phyloP scores from a whole-genome alignment of 2,888 invertebrate species.

The Beris morrisii region DNA sequence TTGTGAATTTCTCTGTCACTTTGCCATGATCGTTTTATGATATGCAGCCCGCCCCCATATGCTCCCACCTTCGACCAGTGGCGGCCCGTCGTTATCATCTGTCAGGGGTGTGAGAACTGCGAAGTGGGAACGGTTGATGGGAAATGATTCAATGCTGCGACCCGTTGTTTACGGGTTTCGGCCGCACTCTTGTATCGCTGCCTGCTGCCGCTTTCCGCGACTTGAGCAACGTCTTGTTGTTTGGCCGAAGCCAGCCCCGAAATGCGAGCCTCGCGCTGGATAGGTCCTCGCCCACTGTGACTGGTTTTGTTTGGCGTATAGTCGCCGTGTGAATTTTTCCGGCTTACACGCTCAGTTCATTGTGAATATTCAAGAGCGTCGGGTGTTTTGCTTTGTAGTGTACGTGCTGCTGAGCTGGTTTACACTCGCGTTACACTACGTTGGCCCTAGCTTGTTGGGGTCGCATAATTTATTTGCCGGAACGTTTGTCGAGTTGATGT shows the following conservation, averaged over 20 bases:
- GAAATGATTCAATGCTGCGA: conserved; percentile 24
- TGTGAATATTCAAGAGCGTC: conserved; percentile 40
- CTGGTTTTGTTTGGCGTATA: too few relatives aligned
- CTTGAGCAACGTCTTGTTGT: too few relatives aligned
- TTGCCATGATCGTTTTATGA: conserved; percentile 28
- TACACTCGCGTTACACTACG: conserved; percentile 12
- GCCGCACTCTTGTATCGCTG: too few relatives aligned
- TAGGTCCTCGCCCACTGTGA: too few relatives aligned
- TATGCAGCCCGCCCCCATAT: conserved; percentile 8
- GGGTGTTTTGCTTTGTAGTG: conserved; percentile 30
- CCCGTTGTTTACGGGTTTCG: conserved; percentile 19
- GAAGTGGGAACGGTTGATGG: conserved; percentile 5
- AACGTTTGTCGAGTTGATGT: not conserved
- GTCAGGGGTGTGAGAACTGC: not conserved
- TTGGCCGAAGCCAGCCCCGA: too few relatives aligned
- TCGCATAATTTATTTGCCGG: too few relatives aligned
- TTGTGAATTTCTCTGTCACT: not conserved
- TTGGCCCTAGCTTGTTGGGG: not conserved
- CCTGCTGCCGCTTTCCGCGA: too few relatives aligned
- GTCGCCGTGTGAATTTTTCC: conserved; percentile 15
- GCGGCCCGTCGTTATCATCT: not conserved
- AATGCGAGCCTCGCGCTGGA: too few relatives aligned
- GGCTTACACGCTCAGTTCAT: conserved; percentile 38
- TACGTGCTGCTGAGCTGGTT: conserved; percentile 10
- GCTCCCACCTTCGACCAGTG: too few relatives aligned